Conservation (phyloP, 2,888 invertebrate genomes). For the Pollenia angustigena region DNA sequence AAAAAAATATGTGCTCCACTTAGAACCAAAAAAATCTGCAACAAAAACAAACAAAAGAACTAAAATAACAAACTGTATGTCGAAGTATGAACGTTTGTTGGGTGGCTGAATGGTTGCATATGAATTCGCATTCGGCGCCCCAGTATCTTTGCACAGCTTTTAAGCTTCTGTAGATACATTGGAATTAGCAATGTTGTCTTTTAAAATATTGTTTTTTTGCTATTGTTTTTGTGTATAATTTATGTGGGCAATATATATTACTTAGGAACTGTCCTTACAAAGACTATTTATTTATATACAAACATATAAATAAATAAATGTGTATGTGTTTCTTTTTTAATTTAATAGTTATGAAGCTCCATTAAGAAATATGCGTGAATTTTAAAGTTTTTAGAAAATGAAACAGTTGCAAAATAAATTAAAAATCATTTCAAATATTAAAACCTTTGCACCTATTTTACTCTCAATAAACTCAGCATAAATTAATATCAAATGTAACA, state of each 20-base stretch:
- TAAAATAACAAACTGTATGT: background rate
- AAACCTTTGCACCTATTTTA: no score
- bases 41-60: background rate
- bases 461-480: no score
- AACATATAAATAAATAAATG: background rate
- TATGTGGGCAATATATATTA: conserved; percentile 54
- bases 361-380: background rate
- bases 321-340: background rate
- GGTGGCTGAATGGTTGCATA: background rate
- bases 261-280: conserved; percentile 26
- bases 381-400: background rate
- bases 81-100: background rate
- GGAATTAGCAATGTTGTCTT: conserved; percentile 65
- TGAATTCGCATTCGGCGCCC: background rate
- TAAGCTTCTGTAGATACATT: conserved; percentile 49
- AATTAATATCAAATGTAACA: no score
- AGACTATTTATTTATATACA: conserved; percentile 7
- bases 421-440: no score
- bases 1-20: background rate
- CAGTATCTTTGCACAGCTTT: conserved; percentile 24
- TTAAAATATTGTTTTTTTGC: conserved; percentile 52
- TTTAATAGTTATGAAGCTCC: conserved; percentile 11
- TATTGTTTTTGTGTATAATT: conserved; percentile 47
- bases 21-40: conserved; percentile 7
- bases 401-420: background rate